Conservation (phyloP, 2,888 invertebrate species). For the Philaethria dido region DNA sequence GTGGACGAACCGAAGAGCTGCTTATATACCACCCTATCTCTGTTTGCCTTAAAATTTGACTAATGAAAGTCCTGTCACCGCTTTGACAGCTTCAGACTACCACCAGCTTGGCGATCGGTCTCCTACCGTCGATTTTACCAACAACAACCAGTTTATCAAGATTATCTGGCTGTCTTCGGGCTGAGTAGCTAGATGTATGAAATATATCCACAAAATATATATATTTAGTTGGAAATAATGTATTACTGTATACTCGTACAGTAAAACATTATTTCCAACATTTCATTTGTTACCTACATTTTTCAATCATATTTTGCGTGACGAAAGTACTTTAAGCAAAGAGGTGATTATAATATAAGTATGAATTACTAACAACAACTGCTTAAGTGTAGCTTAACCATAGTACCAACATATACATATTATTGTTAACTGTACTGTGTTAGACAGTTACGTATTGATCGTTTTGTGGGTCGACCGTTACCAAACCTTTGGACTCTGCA, state of each 20-base stretch:
- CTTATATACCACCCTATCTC: too few relatives aligned
- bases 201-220: too few relatives aligned
- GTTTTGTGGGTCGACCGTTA: conserved; percentile 58
- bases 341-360: conserved; percentile 16
- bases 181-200: too few relatives aligned
- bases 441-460: conserved; percentile 52
- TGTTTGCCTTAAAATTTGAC: too few relatives aligned
- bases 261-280: neutral
- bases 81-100: too few relatives aligned
- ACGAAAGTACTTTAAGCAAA: conserved; percentile 2
- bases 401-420: conserved; percentile 34
- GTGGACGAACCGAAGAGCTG: too few relatives aligned
- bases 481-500: conserved; percentile 46
- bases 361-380: conserved; percentile 21
- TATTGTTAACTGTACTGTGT: conserved; percentile 45
- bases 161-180: too few relatives aligned
- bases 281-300: neutral
- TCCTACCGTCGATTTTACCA: too few relatives aligned
- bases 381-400: conserved; percentile 18
- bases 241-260: neutral
- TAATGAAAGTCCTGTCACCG: too few relatives aligned
- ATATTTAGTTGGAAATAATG: too few relatives aligned
- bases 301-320: neutral
- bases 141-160: too few relatives aligned
- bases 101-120: too few relatives aligned